These are phyloP conservation scores for Morus bassanus DNA, from an alignment of 2,797 vertebrate genomes.

Conservation along the genomic window DNA sequence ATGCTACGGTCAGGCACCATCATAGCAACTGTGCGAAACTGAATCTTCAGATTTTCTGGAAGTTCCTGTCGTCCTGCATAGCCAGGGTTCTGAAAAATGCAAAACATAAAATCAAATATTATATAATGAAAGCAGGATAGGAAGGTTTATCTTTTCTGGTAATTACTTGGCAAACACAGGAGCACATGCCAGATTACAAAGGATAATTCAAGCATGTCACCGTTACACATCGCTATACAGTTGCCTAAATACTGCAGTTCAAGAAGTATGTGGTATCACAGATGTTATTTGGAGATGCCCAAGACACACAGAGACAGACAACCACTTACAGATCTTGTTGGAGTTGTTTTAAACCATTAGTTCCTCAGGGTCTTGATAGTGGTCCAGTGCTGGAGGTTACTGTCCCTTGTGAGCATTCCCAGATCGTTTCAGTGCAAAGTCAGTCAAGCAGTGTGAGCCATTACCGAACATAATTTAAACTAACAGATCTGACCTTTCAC, in stretches of 20 bases:
- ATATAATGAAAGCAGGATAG: neutral
- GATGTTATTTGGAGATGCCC: neutral
- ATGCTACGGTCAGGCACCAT: conserved; percentile 89
- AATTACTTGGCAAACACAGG: neutral
- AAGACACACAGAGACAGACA: neutral
- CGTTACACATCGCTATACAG: neutral
- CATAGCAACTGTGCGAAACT: conserved; percentile 88
- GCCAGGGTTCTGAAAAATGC: conserved; percentile 78
- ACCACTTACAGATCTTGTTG: neutral
- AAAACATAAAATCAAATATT: neutral
- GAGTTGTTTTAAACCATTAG: neutral
- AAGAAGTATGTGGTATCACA: neutral
- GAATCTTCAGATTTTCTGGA: conserved; percentile 87
- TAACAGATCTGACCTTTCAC: neutral
- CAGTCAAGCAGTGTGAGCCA: neutral
- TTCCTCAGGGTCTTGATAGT: neutral
- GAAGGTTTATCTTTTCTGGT: neutral
- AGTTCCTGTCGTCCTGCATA: conserved; percentile 88
- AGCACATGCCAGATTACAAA: neutral
- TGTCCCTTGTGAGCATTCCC: neutral
- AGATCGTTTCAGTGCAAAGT: neutral
- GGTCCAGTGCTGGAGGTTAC: neutral
- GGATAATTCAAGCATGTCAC: neutral
- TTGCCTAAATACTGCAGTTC: neutral
- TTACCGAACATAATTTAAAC: conserved; percentile 4